Evolutionary conservation across 2,113 vertebrate genomes (phyloP), one percentile per base, ranked within the genome.

Genomic region (Vireo altiloquus): DNA sequence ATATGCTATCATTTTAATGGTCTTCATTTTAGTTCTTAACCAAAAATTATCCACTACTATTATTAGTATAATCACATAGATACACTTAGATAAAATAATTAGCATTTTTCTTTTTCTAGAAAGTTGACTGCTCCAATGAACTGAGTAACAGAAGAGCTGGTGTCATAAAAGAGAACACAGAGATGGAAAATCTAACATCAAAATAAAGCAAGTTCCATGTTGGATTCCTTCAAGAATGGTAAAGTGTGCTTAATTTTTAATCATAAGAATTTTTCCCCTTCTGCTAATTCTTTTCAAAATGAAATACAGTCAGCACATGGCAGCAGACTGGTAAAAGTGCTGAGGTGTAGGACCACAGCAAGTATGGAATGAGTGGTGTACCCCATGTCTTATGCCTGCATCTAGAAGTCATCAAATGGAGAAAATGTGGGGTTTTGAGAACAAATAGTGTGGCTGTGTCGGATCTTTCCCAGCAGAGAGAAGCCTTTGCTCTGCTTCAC

Each of bases 361-460:
- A 30, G 16, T 44, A 52, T 44, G 15, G 59, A 80, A 60, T 21
- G 8, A 69, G 5, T 42, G 8, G 17, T n/a, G 14, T 56, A 35
- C 3, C 10, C 2, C 9, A 15, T 0, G 0, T 11, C 8, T 33
- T 72, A 8, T 83, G 16, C 4, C 27, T 77, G 24, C 25, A 15
- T 35, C 42, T 61, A 69, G 46, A 96, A 74, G 16, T 19, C 19
- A 71, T 42, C 39, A 75, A 44, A 82, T 23, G 6, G 20, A 71
- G 25, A 80, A 89, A 91, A 56, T 25, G 6, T 20, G 24, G 2
- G 19, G 60, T 49, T 87, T 72, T 42, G 68, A 25, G 22, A 16
- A 72, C 3, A 0, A 28, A 28, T 25, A 56, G 0, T 1, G 4
- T 17, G 22, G 11, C 6, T 70, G 59, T 69, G 16, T 4, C 91